Conservation (phyloP, 2,113 vertebrate genomes). For the Probosciger aterrimus region DNA sequence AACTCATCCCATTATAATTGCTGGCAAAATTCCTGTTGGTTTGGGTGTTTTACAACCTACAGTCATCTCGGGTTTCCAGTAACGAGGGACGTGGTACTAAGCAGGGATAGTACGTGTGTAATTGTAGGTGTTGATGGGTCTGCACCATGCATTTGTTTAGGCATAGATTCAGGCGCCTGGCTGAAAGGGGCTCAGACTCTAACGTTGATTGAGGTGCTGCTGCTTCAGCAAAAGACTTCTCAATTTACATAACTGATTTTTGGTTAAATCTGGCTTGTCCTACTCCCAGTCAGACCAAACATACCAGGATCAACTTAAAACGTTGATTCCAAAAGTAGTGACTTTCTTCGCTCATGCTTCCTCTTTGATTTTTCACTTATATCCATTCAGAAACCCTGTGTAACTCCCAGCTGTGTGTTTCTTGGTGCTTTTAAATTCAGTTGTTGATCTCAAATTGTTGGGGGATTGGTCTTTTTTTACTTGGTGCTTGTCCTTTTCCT, state of each 20-base stretch:
- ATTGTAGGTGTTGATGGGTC: neutral
- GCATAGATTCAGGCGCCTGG: neutral
- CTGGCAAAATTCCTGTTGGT: neutral
- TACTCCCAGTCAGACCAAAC: neutral
- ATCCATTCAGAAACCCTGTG: neutral
- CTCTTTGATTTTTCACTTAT: neutral
- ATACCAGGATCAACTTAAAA: neutral
- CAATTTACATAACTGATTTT: neutral
- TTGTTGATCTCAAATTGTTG: neutral
- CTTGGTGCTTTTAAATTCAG: neutral
- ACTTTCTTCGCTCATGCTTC: neutral
- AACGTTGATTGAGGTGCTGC: neutral
- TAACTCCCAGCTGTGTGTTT: neutral
- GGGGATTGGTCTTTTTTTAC: neutral
- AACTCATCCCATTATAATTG: neutral
- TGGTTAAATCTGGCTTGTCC: neutral
- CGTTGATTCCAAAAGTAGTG: neutral
- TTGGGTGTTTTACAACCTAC: neutral
- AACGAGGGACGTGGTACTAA: neutral
- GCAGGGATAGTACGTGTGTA: neutral
- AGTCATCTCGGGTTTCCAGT: neutral
- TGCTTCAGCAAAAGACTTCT: neutral
- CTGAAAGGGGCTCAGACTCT: neutral
- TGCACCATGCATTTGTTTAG: neutral
- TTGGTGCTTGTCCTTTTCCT: neutral